Percentiles rank a stretch among this genome's conserved stretches.
These are phyloP conservation scores for Sander vitreus DNA, from an alignment of 2,113 vertebrate genomes.

Conservation along the genomic window DNA sequence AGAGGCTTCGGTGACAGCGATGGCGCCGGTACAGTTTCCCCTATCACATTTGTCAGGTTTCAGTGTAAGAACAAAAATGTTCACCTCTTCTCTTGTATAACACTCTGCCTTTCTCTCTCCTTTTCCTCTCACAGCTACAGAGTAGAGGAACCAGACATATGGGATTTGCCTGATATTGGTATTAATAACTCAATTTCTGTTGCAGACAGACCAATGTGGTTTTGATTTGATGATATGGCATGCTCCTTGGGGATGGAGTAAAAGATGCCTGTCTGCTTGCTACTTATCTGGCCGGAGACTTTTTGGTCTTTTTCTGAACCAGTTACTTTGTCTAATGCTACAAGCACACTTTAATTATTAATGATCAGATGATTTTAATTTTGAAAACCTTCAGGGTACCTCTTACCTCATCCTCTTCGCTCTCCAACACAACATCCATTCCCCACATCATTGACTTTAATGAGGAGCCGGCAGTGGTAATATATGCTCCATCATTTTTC, in stretches of 20 bases:
- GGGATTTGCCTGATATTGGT: slow-evolving; percentile 48
- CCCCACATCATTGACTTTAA: slow-evolving; percentile 52
- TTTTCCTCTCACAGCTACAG: slow-evolving; percentile 24
- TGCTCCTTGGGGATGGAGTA: slow-evolving; percentile 7
- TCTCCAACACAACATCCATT: slow-evolving; percentile 13
- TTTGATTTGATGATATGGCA: slow-evolving; percentile 43
- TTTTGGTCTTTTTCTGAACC: background rate
- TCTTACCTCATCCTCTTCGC: slow-evolving; percentile 9
- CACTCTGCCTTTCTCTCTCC: slow-evolving; percentile 5
- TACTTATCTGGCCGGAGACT: slow-evolving; percentile 10
- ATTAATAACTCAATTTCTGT: slow-evolving; percentile 62
- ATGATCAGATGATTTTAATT: slow-evolving; percentile 7
- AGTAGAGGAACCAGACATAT: slow-evolving; percentile 47
- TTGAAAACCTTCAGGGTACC: background rate
- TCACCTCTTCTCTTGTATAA: slow-evolving; percentile 43
- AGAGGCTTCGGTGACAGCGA: slow-evolving; percentile 45
- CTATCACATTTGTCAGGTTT: slow-evolving; percentile 60
- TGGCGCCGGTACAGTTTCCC: slow-evolving; percentile 7
- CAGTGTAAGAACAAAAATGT: slow-evolving; percentile 38
- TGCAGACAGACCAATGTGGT: slow-evolving; percentile 41
- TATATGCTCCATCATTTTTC: slow-evolving; percentile 35
- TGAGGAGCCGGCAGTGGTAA: slow-evolving; percentile 7
- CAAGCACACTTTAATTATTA: slow-evolving; percentile 16
- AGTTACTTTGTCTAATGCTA: background rate
- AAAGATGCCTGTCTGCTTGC: slow-evolving; percentile 25